Evolutionary conservation across 2,113 vertebrate species (phyloP).

Genomic region (Eidolon helvum): DNA sequence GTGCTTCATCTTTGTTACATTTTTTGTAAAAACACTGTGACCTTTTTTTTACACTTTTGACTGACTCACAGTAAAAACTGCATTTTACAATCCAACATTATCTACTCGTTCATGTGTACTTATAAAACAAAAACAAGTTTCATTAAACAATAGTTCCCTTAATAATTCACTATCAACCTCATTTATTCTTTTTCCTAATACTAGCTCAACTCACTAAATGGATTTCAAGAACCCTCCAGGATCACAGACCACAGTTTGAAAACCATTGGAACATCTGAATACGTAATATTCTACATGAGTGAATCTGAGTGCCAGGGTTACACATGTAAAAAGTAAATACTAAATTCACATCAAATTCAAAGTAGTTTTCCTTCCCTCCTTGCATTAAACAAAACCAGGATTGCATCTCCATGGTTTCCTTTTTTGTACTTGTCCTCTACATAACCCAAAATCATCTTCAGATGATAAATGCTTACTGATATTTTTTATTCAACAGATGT

Average conservation of each 20-base stretch:
- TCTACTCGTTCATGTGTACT: not conserved
- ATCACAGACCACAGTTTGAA: not conserved
- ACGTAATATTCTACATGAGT: not conserved
- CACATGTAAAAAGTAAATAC: not conserved
- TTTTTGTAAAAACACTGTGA: not conserved
- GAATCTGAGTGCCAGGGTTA: not conserved
- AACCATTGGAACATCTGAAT: not conserved
- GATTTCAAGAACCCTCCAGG: not conserved
- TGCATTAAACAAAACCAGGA: not conserved
- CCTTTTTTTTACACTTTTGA: not conserved
- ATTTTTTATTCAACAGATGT: not conserved
- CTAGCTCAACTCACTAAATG: not conserved
- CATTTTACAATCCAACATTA: not conserved
- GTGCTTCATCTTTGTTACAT: not conserved
- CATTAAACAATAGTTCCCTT: not conserved
- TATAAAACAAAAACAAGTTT: not conserved
- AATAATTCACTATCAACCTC: not conserved
- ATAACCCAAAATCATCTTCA: not conserved
- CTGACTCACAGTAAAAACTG: not conserved
- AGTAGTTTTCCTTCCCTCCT: not conserved
- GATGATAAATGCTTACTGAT: constrained; percentile 29
- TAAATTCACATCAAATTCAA: not conserved
- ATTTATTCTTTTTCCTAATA: not conserved
- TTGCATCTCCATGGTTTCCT: not conserved
- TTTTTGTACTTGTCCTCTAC: not conserved